Base-by-base conservation (phyloP, 1,140 invertebrate genomes). In the Daktulosphaira vitifoliae region DNA sequence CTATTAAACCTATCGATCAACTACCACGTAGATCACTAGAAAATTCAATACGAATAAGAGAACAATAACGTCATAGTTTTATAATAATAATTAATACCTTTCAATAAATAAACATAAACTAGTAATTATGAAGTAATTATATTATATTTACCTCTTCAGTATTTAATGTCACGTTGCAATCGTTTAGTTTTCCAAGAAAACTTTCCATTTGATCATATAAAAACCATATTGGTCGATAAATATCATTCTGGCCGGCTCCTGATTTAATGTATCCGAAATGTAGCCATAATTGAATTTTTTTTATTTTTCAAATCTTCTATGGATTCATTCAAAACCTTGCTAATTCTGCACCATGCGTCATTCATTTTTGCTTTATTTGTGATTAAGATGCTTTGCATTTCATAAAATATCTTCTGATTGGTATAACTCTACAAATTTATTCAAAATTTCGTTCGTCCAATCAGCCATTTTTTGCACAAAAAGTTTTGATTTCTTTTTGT, bases 291-390 rank as follows among this genome's bases (percentile, higher is more conserved):
- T 26, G 49, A 51, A 51, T 51, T 26, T 26, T 48, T 51, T 26
- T 51, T 51, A 13, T 29, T 51, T 51, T 51, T 51, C n/a, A 51
- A 26, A 26, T 51, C 49, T 15, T 25, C 49, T n/a, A 51, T 51
- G 7, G 46, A 1, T 48, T 22, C 23, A 18, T 48, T 48, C 18
- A 48, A 48, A 48, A 20, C 23, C 16, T 20, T 23, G 18, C 38
- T 37, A 37, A 37, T 37, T 37, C 33, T 37, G 33, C 33, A 37
- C 33, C 33, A n/a, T n/a, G n/a, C n/a, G n/a, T n/a, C n/a, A n/a
- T n/a, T n/a, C n/a, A n/a, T n/a, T n/a, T n/a, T n/a, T n/a, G n/a
- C n/a, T n/a, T n/a, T n/a, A n/a, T 37, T 37, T 37, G 33, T 37
- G 33, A 13, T 37, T 37, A 37, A 5, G 33, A 37, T 37, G 33